Evolutionary conservation across 2,113 vertebrate genomes (phyloP), one percentile per base, ranked within the genome.

Genomic region (Eudyptes chrysolophus): DNA sequence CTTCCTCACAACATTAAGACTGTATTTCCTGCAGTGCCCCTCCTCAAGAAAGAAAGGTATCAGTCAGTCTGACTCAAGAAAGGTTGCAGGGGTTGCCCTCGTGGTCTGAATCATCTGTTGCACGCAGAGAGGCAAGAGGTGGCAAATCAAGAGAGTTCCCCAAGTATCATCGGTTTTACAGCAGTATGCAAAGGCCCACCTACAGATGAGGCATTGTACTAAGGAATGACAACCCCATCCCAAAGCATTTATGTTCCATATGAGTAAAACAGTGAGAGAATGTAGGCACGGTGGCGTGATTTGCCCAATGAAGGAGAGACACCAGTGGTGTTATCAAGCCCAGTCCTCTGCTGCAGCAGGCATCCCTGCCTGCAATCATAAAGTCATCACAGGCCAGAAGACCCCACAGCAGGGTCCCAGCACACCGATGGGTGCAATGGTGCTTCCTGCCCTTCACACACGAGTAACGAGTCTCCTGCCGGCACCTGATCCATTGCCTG

Each of bases 381-480:
- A 55, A 64, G 30, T 6, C 66, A 44, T 4, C 27, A 6, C 24
- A 75, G 42, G 18, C 48, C 68, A 61, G 10, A 7, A 4, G 64
- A 11, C 15, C 48, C 38, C 77, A 6, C 12, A 16, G 36, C 15
- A 30, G 25, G 27, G 7, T 38, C 60, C 32, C 74, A 18, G 71
- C 17, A 38, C 20, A 1, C 15, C 1, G 0, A 3, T 0, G 4
- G 57, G 27, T 4, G 16, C 51, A 21, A 0, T 2, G 5, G 8
- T 8, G 55, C 16, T 25, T 38, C 9, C 76, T 57, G 48, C 51
- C 69, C 64, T 55, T 11, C 49, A 13, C 79, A 19, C 30, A 0
- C 3, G 0, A 36, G 24, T 11, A 9, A 38, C 0, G 8, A 42
- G 7, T 3, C 49, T 32, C 42, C 70, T 1, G 34, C 44, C 1